Percentiles rank a stretch among this genome's conserved stretches.
Conservation (phyloP, 2,888 invertebrate genomes). For the Coleophora flavipennella region DNA sequence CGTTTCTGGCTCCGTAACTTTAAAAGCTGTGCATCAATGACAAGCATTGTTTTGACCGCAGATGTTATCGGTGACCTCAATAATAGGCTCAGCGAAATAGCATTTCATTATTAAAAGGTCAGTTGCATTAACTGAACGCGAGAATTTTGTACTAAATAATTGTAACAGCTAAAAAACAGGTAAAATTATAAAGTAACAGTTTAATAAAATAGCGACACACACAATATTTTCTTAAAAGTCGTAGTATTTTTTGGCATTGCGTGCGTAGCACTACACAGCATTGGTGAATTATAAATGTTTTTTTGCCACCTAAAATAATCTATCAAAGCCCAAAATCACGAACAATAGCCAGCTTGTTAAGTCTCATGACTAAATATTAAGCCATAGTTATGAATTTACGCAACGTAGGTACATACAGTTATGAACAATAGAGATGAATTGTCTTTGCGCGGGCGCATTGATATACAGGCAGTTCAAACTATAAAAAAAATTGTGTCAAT, state of each 20-base stretch:
- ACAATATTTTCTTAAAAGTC: too few relatives aligned
- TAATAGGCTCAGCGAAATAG: conserved; percentile 8
- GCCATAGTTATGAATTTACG: too few relatives aligned
- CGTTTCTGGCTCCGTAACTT: not conserved
- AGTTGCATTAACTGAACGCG: conserved; percentile 26
- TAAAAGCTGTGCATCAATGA: conserved; percentile 16
- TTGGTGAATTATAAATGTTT: conserved; percentile 1
- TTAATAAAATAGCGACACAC: too few relatives aligned
- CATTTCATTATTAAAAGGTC: conserved; percentile 32
- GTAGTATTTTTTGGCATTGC: too few relatives aligned
- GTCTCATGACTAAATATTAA: conserved; percentile 1
- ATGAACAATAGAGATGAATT: conserved; percentile 11
- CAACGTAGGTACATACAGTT: conserved; percentile 4
- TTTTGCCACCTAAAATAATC: not conserved
- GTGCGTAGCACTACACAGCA: too few relatives aligned
- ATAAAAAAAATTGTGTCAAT: too few relatives aligned
- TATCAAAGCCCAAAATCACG: not conserved
- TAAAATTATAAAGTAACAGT: too few relatives aligned
- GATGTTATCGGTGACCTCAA: conserved; percentile 21
- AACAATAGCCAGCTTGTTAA: not conserved
- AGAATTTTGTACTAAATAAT: too few relatives aligned
- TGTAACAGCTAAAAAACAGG: too few relatives aligned
- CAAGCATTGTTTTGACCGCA: conserved; percentile 13
- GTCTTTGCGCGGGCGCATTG: conserved; percentile 2
- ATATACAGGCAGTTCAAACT: too few relatives aligned